A percentile compares a stretch with the other conserved stretches of the same genome.
Evolutionary conservation across 2,113 vertebrate species (phyloP).

Genomic region (Baryphthengus martii): DNA sequence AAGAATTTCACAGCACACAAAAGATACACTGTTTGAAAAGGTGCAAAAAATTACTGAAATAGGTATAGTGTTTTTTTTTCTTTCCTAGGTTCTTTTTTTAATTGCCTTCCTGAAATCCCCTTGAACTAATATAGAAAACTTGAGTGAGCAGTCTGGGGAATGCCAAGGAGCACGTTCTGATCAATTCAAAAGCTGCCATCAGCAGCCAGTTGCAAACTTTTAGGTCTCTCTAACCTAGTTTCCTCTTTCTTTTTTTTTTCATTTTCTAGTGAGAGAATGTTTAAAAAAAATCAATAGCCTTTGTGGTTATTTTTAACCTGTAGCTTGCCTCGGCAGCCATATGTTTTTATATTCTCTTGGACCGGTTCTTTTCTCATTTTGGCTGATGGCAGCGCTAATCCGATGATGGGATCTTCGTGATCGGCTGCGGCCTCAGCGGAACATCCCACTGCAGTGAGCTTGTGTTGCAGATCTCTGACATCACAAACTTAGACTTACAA

Average conservation of each 20-base stretch:
- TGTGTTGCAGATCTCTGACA: neutral
- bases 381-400: neutral
- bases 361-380: neutral
- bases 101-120: conserved; percentile 13
- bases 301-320: neutral
- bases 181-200: neutral
- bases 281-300: neutral
- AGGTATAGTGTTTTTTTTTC: neutral
- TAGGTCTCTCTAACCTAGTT: neutral
- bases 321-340: neutral
- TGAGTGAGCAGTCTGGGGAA: neutral
- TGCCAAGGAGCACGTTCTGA: neutral
- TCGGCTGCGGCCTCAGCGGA: neutral
- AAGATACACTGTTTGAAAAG: conserved; percentile 57
- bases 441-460: neutral
- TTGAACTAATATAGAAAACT: neutral
- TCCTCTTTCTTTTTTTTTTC: neutral
- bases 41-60: conserved; percentile 57
- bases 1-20: conserved; percentile 59
- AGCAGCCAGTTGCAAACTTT: neutral
- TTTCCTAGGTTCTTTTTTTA: neutral
- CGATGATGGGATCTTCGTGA: neutral
- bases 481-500: too few relatives aligned
- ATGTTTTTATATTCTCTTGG: neutral
- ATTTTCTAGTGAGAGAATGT: neutral